Evolutionary conservation across 2,113 vertebrate genomes (phyloP), one percentile per base, ranked within the genome.

Genomic region (Neogobius melanostomus): DNA sequence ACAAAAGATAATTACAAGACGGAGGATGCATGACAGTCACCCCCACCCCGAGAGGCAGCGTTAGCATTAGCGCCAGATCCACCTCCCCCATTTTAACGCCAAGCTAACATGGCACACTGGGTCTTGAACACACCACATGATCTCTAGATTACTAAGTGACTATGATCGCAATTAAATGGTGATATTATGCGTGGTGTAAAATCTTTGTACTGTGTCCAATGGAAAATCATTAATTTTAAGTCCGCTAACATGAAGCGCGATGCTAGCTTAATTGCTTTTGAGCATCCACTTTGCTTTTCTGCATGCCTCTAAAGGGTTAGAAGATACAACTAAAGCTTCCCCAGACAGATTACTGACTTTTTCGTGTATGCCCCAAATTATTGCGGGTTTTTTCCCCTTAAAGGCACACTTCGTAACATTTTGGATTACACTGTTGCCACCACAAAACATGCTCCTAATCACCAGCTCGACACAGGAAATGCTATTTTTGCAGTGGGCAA

Each of bases 1-100:
- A 98, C 96, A 97, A 96, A 98, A 96, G 96, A 97, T 96, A 98
- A 98, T 98, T 97, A 97, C 96, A 93, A 94, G 82, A 90, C 92
- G 93, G 92, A 94, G 93, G 93, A 94, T 92, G 62, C 69, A 21
- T 85, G 80, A 81, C 90, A 79, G 52, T 76, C 64, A 45, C 65
- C 56, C 68, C 72, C 67, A 46, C 70, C 72, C 50, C 28, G 28
- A 66, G 47, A 2, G 90, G 72, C 85, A 69, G 79, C 66, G 71
- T 12, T 36, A 53, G 60, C 83, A 71, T 69, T 36, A 45, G 54
- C 54, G 16, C 52, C 17, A 43, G 45, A 36, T 49, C 66, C 48
- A n/a, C 43, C 69, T 59, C 70, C 72, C 68, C 66, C 65, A n/a
- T 53, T 69, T 71, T 66, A 43, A 75, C 67, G 15, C 74, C 69